Percentiles rank a stretch among this genome's conserved stretches.
phyloP scores from a whole-genome alignment of 2,113 vertebrate genomes.

The Platichthys flesus region DNA sequence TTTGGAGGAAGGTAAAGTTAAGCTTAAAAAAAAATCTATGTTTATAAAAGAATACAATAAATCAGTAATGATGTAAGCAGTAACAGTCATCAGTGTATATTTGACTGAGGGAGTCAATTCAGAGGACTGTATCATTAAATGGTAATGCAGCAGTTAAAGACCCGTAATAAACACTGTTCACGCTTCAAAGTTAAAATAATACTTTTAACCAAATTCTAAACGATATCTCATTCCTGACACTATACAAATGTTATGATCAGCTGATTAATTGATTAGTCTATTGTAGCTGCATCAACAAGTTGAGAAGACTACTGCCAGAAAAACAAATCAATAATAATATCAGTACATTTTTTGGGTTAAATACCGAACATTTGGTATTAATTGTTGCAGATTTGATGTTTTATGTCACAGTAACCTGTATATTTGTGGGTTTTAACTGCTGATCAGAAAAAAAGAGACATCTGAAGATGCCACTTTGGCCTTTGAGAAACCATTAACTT shows the following conservation, averaged over 20 bases:
- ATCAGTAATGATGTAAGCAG: background rate
- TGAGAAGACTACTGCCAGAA: too few relatives aligned
- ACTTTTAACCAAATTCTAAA: background rate
- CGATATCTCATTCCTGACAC: too few relatives aligned
- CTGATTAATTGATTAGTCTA: background rate
- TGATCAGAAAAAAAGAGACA: too few relatives aligned
- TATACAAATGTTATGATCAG: background rate
- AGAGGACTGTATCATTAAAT: background rate
- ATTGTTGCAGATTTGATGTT: background rate
- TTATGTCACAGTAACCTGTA: background rate
- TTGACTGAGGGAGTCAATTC: background rate
- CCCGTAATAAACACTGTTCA: background rate
- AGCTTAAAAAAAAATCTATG: too few relatives aligned
- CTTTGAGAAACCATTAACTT: background rate
- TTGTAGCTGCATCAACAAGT: background rate
- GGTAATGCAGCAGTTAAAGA: background rate
- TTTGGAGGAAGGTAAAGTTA: background rate
- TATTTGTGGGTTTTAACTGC: background rate
- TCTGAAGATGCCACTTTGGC: background rate
- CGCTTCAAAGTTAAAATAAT: background rate
- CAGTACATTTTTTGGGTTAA: too few relatives aligned
- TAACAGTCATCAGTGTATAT: background rate
- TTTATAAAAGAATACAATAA: background rate
- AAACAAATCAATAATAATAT: too few relatives aligned
- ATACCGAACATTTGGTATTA: background rate